Evolutionary conservation across 1,140 invertebrate species (phyloP).

Genomic region (Mamestra configurata): DNA sequence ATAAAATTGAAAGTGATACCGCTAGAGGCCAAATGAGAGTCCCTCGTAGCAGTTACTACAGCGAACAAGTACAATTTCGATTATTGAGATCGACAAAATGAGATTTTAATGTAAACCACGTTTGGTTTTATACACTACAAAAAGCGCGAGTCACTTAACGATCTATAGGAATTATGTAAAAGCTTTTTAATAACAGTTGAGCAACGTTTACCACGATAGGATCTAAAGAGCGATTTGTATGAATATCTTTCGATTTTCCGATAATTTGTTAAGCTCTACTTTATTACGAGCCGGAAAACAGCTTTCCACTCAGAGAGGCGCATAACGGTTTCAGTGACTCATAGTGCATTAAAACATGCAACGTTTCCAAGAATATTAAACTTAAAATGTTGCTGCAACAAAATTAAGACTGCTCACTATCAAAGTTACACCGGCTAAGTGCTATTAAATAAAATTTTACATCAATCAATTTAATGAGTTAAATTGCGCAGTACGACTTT

Average conservation of each 20-base stretch:
- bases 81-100: conserved; percentile 17
- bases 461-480: conserved; percentile 60
- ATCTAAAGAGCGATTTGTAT: conserved; percentile 20
- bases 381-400: conserved; percentile 29
- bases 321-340: conserved; percentile 5
- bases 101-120: conserved; percentile 22
- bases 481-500: conserved; percentile 66
- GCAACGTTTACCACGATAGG: conserved; percentile 27
- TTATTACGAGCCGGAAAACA: conserved; percentile 25
- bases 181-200: conserved; percentile 15
- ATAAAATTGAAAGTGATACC: conserved; percentile 53
- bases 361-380: conserved; percentile 1
- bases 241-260: conserved; percentile 27
- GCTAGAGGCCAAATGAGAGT: conserved; percentile 51
- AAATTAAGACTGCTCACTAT: conserved; percentile 30
- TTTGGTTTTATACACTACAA: neutral
- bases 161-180: conserved; percentile 25
- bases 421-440: conserved; percentile 36
- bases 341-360: conserved; percentile 1
- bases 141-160: conserved; percentile 25
- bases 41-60: conserved; percentile 22
- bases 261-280: conserved; percentile 18
- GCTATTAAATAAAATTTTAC: conserved; percentile 56
- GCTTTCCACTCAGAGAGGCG: conserved; percentile 11
- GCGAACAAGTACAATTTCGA: conserved; percentile 27